These are phyloP conservation scores for Eospalax fontanierii DNA, from an alignment of 2,797 vertebrate genomes.

Conservation along the genomic window DNA sequence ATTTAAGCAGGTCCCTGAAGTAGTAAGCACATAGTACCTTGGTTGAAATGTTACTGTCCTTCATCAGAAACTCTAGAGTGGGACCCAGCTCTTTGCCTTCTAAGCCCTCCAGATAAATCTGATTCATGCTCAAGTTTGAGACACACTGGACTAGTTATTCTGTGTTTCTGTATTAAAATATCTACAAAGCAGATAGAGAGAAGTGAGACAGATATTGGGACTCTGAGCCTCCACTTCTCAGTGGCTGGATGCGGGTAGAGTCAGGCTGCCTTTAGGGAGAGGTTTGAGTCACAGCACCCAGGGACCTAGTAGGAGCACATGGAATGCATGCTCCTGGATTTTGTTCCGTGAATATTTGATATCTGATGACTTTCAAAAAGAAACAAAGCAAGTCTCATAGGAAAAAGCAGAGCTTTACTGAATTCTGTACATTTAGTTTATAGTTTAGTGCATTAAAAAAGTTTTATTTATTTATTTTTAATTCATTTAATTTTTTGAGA, in stretches of 20 bases:
- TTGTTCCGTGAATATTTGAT: constrained; percentile 36
- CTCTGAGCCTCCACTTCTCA: not conserved
- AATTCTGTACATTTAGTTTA: constrained; percentile 10
- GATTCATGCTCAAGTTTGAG: not conserved
- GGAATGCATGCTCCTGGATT: not conserved
- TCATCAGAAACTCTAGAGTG: not conserved
- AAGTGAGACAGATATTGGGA: not conserved
- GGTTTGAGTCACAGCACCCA: not conserved
- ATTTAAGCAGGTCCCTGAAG: not conserved
- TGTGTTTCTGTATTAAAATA: constrained; percentile 3
- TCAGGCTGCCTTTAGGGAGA: not conserved
- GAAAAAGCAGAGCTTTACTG: constrained; percentile 48
- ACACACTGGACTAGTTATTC: not conserved
- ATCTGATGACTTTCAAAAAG: not conserved
- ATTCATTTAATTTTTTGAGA: not conserved
- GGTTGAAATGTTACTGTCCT: constrained; percentile 24
- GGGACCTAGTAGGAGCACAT: not conserved
- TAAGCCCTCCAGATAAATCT: not conserved
- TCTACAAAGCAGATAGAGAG: not conserved
- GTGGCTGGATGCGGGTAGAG: not conserved
- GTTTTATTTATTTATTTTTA: not conserved
- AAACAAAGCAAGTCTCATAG: not conserved
- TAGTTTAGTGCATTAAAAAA: not conserved
- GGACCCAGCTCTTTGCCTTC: not conserved
- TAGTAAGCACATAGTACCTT: constrained; percentile 3